phyloP scores from a whole-genome alignment of 2,113 vertebrate species.

The Ahaetulla prasina region DNA sequence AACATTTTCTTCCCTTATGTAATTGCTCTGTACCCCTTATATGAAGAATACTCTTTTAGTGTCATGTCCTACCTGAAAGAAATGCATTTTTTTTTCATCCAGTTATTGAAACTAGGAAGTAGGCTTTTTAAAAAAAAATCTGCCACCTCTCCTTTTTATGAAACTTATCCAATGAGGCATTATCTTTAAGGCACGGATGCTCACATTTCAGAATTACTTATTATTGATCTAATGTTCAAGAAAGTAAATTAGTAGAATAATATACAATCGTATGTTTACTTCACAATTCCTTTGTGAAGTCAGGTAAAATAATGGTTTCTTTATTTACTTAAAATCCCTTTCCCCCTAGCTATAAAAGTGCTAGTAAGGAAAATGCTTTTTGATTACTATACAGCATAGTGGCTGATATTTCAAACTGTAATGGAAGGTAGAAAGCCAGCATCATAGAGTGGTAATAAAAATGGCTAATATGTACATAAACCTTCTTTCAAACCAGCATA shows the following conservation, averaged over 20 bases:
- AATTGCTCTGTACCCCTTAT: not conserved
- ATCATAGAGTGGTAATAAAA: constrained; percentile 34
- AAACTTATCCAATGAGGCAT: not conserved
- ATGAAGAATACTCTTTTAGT: not conserved
- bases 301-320: not conserved
- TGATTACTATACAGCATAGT: constrained; percentile 32
- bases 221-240: not conserved
- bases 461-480: constrained; percentile 25
- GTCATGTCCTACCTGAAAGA: not conserved
- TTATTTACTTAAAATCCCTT: constrained; percentile 20
- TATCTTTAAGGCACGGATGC: constrained; percentile 5
- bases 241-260: constrained; percentile 9
- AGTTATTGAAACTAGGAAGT: not conserved
- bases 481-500: constrained; percentile 7
- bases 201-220: constrained; percentile 33
- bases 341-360: constrained; percentile 41
- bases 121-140: not conserved
- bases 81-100: not conserved
- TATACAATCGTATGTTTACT: constrained; percentile 10
- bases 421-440: constrained; percentile 25
- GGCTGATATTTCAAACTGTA: constrained; percentile 36
- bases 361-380: constrained; percentile 42
- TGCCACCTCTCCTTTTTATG: not conserved
- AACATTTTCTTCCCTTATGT: not conserved
- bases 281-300: constrained; percentile 31